Percentiles rank a stretch among this genome's conserved stretches.
Evolutionary conservation across 2,113 vertebrate species (phyloP).

Genomic region (Protobothrops mucrosquamatus): DNA sequence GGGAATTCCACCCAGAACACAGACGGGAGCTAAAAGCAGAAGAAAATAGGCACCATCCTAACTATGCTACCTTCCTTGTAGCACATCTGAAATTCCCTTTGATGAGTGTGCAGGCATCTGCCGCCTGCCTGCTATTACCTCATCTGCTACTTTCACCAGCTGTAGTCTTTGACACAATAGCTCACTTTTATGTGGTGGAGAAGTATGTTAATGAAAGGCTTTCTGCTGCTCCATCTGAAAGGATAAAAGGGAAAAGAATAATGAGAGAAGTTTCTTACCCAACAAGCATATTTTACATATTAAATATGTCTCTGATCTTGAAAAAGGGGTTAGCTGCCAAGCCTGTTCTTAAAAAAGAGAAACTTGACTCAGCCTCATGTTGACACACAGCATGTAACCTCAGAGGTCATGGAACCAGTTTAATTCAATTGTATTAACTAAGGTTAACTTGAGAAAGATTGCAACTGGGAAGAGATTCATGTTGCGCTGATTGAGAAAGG

Average conservation of each 20-base stretch:
- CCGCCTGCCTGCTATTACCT: background rate
- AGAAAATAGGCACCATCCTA: background rate
- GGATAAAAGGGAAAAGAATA: slow-evolving; percentile 28
- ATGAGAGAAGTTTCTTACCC: slow-evolving; percentile 8
- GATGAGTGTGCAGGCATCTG: background rate
- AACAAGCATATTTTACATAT: slow-evolving; percentile 34
- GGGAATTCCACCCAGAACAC: background rate
- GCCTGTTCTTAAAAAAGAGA: background rate
- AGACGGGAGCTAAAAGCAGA: background rate
- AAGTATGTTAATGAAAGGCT: slow-evolving; percentile 33
- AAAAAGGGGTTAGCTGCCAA: slow-evolving; percentile 12
- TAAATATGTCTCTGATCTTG: slow-evolving; percentile 27
- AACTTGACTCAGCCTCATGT: background rate
- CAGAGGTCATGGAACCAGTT: background rate
- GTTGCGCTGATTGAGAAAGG: background rate
- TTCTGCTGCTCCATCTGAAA: slow-evolving; percentile 13
- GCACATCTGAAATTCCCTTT: background rate
- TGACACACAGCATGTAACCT: background rate
- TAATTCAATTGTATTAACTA: slow-evolving; percentile 4
- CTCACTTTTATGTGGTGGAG: slow-evolving; percentile 18
- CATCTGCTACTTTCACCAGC: slow-evolving; percentile 27
- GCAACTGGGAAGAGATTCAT: background rate
- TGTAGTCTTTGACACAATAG: slow-evolving; percentile 10
- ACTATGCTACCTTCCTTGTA: background rate
- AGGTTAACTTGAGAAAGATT: slow-evolving; percentile 1